Base-by-base conservation (phyloP, 2,797 vertebrate genomes). In the Austrolebias charrua region DNA sequence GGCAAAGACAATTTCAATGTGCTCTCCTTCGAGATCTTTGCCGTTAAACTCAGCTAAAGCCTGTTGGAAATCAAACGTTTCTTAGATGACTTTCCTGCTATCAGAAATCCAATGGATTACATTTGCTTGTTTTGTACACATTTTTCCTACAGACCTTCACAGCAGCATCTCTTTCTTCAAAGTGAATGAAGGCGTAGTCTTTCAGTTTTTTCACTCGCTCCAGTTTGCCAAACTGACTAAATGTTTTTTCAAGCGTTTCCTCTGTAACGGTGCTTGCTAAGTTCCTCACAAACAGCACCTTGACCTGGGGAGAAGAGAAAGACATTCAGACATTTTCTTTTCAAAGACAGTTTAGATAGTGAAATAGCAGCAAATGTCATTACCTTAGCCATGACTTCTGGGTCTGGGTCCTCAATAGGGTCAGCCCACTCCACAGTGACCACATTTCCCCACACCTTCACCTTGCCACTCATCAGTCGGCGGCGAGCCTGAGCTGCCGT, bases 351-450 rank as follows among this genome's bases (percentile, higher is more conserved):
- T 9, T 15, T 6, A 51, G 64, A 38, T 0, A n/a, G n/a, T 16
- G 45, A 28, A 15, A 18, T 33, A 13, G 12, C 5, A 20, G 15
- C 50, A 46, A 46, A 24, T 8, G 35, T 6, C 13, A 72, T 75
- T 90, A 99, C 98, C 96, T 98, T 99, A 74, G 98, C 96, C 98
- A 99, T 99, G 79, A 99, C 95, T 89, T 99, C 98, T 47, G 98
- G 97, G 83, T 99, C 98, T 5, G 98, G 98, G 84, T 99, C 98
- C 92, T 99, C 98, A 40, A 99, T 99, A 55, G 97, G 98, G 76
- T 99, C 98, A 20, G 98, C 98, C 98, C 98, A 99, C 79, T 99
- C 98, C 76, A 99, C 98, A 0, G 98, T 98, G 82, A 98, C 98
- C 87, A 98, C 94, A 67, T 98, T 98, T 46, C 97, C 96, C 97